Evolutionary conservation across 2,888 invertebrate species (phyloP).

Genomic region (Troilus luridus): DNA sequence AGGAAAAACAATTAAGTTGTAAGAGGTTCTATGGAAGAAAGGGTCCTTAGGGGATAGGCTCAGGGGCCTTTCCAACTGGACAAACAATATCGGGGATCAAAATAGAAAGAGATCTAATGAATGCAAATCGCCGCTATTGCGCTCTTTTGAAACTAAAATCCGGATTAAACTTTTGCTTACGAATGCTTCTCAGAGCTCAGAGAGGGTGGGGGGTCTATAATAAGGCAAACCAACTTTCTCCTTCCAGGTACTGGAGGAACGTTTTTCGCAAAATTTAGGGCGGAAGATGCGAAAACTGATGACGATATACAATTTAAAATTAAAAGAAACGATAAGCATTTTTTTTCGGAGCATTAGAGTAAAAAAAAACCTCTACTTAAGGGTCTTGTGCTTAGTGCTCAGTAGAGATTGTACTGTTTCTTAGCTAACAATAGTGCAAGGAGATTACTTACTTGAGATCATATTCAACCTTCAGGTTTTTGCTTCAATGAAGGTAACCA

Average conservation of each 20-base stretch:
- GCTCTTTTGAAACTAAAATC: neutral
- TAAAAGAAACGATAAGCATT: neutral
- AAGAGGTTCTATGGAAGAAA: neutral
- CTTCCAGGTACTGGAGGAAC: neutral
- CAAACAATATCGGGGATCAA: constrained; percentile 6
- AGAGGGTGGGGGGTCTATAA: neutral
- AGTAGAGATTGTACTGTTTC: too few species aligned
- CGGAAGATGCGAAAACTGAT: neutral
- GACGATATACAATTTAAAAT: too few species aligned
- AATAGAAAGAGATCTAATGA: constrained; percentile 17
- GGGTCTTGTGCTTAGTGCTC: too few species aligned
- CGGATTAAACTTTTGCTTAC: constrained; percentile 24
- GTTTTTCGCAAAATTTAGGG: neutral
- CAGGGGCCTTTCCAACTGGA: neutral
- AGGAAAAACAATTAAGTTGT: neutral
- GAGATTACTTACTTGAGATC: too few species aligned
- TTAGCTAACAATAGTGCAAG: too few species aligned
- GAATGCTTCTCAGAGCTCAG: neutral
- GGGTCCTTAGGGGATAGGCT: neutral
- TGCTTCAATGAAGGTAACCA: too few species aligned
- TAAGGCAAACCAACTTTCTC: neutral
- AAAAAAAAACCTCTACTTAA: neutral
- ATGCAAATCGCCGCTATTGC: constrained; percentile 16
- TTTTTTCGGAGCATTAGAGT: neutral
- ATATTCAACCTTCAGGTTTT: too few species aligned